Evolutionary conservation across 2,797 vertebrate genomes (phyloP), one percentile per base, ranked within the genome.

Genomic region (Spinibarbus caldwelli): DNA sequence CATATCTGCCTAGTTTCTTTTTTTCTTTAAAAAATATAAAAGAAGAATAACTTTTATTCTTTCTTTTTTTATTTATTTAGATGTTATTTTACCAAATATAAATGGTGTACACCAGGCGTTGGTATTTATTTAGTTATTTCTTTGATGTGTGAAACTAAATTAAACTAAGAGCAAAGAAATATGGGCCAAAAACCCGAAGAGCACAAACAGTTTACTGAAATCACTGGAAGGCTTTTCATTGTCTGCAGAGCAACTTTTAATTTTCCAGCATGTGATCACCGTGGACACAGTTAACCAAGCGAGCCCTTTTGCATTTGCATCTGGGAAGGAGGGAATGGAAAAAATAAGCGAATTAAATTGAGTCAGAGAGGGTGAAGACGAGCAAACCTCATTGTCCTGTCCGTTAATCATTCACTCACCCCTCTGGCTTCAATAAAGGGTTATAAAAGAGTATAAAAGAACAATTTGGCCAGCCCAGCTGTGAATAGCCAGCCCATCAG

Each of bases 391-490:
- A 94, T 95, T 94, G 90, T 93, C 90, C 70, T 90, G 89, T 90
- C 91, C 91, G 95, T 94, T 95, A 95, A 96, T 96, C 95, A 96
- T 96, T 94, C 87, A 83, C 90, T 78, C 93, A 81, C 92, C 94
- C 95, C 94, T 95, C 94, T 94, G 95, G 95, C 95, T 93, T 91
- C 94, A 95, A 96, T 96, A 95, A 95, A 93, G 90, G 82, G 92
- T 91, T 91, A 95, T 95, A 95, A 95, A 96, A 94, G 94, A 95
- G 93, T 92, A 95, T 95, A 95, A 96, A 95, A 94, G 95, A 95
- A 95, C 95, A 96, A 96, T 96, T 96, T 96, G 92, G 93, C 93
- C 93, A 94, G 95, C 93, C 96, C 96, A 94, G 93, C 95, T 96
- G 94, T 95, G 95, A 96, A 96, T 96, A 92, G 91, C 93, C 95